Percentiles rank a stretch among this genome's conserved stretches.
Conservation (phyloP, 2,888 invertebrate genomes). For the Erebia aethiops region DNA sequence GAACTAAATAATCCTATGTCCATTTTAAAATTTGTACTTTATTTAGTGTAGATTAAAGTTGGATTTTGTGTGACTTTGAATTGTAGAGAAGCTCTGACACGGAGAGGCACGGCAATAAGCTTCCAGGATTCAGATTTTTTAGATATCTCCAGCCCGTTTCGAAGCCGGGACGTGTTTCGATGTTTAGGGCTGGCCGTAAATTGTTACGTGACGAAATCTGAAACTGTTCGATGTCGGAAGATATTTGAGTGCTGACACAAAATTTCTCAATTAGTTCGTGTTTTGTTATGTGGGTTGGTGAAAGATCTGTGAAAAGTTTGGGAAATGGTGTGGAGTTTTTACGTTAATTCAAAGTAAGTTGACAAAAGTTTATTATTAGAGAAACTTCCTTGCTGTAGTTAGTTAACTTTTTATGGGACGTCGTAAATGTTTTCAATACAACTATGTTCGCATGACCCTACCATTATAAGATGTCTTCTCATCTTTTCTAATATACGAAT, state of each 20-base stretch:
- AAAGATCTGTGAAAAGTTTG: slow-evolving; percentile 44
- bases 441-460: too few species aligned
- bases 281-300: slow-evolving; percentile 51
- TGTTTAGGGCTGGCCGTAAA: slow-evolving; percentile 46
- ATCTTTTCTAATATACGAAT: too few species aligned
- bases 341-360: slow-evolving; percentile 49
- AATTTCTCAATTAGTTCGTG: slow-evolving; percentile 45
- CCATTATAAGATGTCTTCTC: too few species aligned
- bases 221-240: slow-evolving; percentile 42
- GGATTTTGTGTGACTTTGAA: slow-evolving; percentile 31
- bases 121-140: slow-evolving; percentile 77
- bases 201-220: slow-evolving; percentile 58
- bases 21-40: slow-evolving; percentile 40
- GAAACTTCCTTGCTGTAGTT: neutral
- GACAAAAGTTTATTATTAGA: slow-evolving; percentile 21
- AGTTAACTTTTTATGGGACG: neutral
- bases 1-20: slow-evolving; percentile 45
- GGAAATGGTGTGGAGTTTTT: slow-evolving; percentile 46
- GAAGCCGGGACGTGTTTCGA: slow-evolving; percentile 65
- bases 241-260: slow-evolving; percentile 47
- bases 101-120: slow-evolving; percentile 72
- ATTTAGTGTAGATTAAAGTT: slow-evolving; percentile 29
- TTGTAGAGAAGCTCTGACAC: slow-evolving; percentile 54
- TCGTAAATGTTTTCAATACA: neutral
- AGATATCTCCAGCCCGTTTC: slow-evolving; percentile 70